A percentile compares a stretch with the other conserved stretches of the same genome.
These are phyloP conservation scores for Temnothorax unifasciatus DNA, from an alignment of 2,888 invertebrate species.

Conservation along the genomic window DNA sequence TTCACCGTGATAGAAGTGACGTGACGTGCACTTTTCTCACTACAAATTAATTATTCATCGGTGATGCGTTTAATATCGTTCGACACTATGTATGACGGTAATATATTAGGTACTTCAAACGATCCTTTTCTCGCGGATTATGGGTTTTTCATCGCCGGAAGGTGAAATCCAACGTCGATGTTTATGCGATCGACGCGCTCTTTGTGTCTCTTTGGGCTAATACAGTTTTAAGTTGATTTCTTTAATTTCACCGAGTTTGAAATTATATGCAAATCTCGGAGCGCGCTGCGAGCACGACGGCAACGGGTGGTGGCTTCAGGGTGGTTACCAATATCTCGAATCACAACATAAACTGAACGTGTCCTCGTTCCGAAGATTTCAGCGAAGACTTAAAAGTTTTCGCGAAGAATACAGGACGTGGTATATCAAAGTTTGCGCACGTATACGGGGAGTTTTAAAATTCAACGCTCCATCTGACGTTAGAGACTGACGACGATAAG, in stretches of 20 bases:
- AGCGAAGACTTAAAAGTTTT: neutral
- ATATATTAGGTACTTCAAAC: neutral
- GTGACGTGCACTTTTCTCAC: conserved; percentile 23
- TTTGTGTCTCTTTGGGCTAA: neutral
- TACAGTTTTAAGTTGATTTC: conserved; percentile 4
- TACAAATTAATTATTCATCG: conserved; percentile 28
- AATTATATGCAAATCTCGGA: conserved; percentile 33
- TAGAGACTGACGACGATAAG: conserved; percentile 36
- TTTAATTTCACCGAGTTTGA: neutral
- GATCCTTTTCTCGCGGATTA: neutral
- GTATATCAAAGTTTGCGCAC: conserved; percentile 34
- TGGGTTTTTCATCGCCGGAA: neutral
- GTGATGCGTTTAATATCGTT: neutral
- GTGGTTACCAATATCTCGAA: neutral
- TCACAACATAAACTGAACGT: conserved; percentile 25
- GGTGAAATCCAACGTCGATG: neutral
- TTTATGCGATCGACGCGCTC: neutral
- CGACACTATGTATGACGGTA: neutral
- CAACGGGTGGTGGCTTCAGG: neutral
- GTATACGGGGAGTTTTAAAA: conserved; percentile 40
- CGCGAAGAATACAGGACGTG: conserved; percentile 25
- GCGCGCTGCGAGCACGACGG: neutral
- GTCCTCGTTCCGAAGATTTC: conserved; percentile 15
- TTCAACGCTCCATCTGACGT: conserved; percentile 41
- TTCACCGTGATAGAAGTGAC: neutral